Conservation (phyloP, 2,113 vertebrate genomes). For the Rhea americana region DNA sequence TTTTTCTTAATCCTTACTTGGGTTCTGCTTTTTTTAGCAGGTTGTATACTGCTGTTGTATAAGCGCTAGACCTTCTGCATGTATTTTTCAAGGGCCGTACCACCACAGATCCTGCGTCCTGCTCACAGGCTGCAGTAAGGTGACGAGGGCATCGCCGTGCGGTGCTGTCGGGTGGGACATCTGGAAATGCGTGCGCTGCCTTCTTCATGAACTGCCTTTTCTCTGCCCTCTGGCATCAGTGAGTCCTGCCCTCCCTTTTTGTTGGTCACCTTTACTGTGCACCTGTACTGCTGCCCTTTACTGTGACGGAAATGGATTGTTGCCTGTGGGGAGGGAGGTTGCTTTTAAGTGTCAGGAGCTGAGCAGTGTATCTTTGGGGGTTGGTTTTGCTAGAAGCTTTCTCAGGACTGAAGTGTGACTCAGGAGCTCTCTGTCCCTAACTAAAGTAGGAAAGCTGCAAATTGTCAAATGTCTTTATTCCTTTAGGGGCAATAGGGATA, state of each 20-base stretch:
- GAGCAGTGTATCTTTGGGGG: not conserved
- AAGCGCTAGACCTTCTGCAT: not conserved
- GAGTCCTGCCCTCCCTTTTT: not conserved
- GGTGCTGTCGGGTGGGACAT: rapidly evolving
- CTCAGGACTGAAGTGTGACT: not conserved
- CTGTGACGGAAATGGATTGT: rapidly evolving
- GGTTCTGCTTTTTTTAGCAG: rapidly evolving
- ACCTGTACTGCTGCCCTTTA: not conserved
- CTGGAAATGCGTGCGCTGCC: rapidly evolving
- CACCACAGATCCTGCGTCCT: not conserved
- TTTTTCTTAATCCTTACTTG: not conserved
- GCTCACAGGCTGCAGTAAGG: rapidly evolving
- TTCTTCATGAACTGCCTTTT: not conserved
- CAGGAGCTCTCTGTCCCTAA: not conserved
- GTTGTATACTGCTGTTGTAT: not conserved
- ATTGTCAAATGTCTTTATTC: not conserved
- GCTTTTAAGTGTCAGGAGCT: not conserved
- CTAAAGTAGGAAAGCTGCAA: not conserved
- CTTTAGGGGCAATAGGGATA: not conserved
- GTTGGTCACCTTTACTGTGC: not conserved
- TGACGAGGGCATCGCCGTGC: rapidly evolving
- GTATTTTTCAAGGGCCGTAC: rapidly evolving
- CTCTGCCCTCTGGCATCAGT: rapidly evolving
- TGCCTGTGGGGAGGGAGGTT: not conserved
- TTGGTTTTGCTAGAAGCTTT: not conserved